Base-by-base conservation (phyloP, 2,113 vertebrate genomes). In the Centropristis striata region DNA sequence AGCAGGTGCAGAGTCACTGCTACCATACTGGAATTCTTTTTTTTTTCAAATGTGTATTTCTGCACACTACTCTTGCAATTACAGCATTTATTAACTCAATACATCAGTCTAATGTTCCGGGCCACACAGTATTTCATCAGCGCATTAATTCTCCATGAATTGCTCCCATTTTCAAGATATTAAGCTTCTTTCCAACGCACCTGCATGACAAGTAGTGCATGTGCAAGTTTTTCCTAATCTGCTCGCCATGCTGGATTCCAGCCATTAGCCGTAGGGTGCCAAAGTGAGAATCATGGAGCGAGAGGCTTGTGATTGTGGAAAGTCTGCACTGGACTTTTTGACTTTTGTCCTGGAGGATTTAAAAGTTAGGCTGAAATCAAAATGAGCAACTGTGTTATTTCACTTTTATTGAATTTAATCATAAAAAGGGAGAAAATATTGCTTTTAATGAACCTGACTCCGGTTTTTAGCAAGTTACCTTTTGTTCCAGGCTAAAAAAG, bases 211-310 rank as follows among this genome's bases (percentile, higher is more conserved):
- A 32, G 2, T 53, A 51, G 27, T 47, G 46, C 76, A 49, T 53
- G 42, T 63, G 57, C 1, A 51, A 37, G 64, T 75, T 71, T 71
- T 59, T 46, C 51, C 53, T 61, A 36, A 58, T 79, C 57, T 72
- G 42, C 49, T 13, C 10, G 63, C 47, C 55, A 9, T 36, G 13
- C 28, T 63, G 69, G 55, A 58, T 59, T 63, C 18, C 37, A 75
- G 80, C 80, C 67, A 68, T 51, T 51, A 46, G 44, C 51, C 21
- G 21, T 1, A 47, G 37, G 28, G 65, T 27, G 74, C 69, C 27
- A 61, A 53, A 69, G 28, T 44, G 39, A 73, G 50, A 72, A 64
- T 50, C 44, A 65, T 14, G 14, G 36, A 59, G 49, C 13, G 23
- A 65, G 27, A 58, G 63, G 16, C 44, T 16, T 4, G 42, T 58